Percentiles rank a stretch among this genome's conserved stretches.
Evolutionary conservation across 2,888 invertebrate species (phyloP).

Genomic region (Catocala fraxini): DNA sequence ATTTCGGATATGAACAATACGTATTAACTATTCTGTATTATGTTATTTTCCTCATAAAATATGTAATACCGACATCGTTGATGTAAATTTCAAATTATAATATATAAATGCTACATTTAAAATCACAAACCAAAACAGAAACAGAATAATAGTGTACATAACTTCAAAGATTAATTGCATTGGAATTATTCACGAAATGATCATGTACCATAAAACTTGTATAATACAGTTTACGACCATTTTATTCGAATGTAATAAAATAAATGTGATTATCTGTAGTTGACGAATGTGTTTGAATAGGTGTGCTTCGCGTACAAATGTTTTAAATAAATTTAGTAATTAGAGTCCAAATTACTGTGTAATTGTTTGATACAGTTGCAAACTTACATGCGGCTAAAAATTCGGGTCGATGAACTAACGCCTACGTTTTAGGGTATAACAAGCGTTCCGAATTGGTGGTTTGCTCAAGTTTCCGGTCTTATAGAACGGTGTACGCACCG

Average conservation of each 20-base stretch:
- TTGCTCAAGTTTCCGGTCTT: conserved; percentile 55
- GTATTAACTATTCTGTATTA: neutral
- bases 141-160: conserved; percentile 1
- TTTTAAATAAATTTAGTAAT: conserved; percentile 30
- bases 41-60: too few relatives aligned
- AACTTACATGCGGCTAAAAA: conserved; percentile 26
- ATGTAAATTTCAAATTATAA: conserved; percentile 2
- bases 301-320: neutral
- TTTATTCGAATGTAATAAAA: conserved; percentile 2
- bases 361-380: conserved; percentile 41
- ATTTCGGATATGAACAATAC: conserved; percentile 4
- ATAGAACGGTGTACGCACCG: conserved; percentile 42
- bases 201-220: conserved; percentile 15
- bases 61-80: neutral
- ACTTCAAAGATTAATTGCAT: conserved; percentile 4
- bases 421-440: conserved; percentile 56
- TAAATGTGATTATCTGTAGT: conserved; percentile 7
- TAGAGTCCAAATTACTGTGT: conserved; percentile 34
- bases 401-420: conserved; percentile 42
- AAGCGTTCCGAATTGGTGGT: conserved; percentile 63
- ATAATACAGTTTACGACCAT: conserved; percentile 4
- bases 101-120: conserved; percentile 3
- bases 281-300: conserved; percentile 12
- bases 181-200: conserved; percentile 6
- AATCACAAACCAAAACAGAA: conserved; percentile 3